Base-by-base conservation (phyloP, 2,888 invertebrate species). In the Pristionchus japonicus region DNA sequence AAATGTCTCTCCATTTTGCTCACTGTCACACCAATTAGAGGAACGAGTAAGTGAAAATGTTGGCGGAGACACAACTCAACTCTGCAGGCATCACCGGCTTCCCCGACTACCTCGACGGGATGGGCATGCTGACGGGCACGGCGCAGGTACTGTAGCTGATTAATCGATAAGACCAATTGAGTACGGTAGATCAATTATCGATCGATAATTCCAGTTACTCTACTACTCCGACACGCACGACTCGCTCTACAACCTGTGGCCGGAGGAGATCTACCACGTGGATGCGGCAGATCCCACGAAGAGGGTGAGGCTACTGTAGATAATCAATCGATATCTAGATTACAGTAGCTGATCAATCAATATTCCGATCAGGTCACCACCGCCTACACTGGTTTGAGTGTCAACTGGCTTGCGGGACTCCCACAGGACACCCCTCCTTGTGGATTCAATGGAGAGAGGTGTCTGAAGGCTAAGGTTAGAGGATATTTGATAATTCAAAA, bases 41-140 rank as follows among this genome's bases (percentile, higher is more conserved):
- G n/a, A n/a, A n/a, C n/a, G n/a, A n/a, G n/a, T n/a, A n/a, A n/a
- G n/a, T n/a, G n/a, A n/a, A n/a, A n/a, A n/a, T n/a, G n/a, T n/a
- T n/a, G n/a, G n/a, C n/a, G n/a, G n/a, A n/a, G n/a, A n/a, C n/a
- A n/a, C n/a, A n/a, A n/a, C 17, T 77, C 43, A n/a, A 47, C 6
- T 27, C 37, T 88, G 52, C 80, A 90, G 90, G 90, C 27, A 47
- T 91, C 31, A 82, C 91, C 17, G 91, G 91, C 0, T 89, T 89
- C 80, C 88, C 89, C 2, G 91, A 91, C 52, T 91, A 77, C 74
- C 70, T 91, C 17, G 90, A 91, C 82, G 91, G 91, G 17, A 88
- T 86, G 49, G 90, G 91, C n/a, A 87, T 87, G 27, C 67, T 90
- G 34, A 86, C 85, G 15, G 90, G 90, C 17, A 31, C 67, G 20